A percentile compares a stretch with the other conserved stretches of the same genome.
Evolutionary conservation across 2,888 invertebrate genomes (phyloP).

Genomic region (Tipula confusa): DNA sequence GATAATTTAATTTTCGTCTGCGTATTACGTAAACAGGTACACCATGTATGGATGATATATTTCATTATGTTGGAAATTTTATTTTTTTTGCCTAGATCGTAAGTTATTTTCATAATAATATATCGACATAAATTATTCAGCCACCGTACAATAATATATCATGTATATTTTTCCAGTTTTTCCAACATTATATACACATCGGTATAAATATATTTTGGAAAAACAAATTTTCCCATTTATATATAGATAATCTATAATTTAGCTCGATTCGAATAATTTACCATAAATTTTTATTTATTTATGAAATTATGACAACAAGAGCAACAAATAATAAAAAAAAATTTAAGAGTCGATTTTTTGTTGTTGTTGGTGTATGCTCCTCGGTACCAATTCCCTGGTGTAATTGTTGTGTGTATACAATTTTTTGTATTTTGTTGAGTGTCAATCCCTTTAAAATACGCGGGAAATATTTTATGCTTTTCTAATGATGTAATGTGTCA

Average conservation of each 20-base stretch:
- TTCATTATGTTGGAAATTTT: not conserved
- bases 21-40: not conserved
- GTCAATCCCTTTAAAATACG: not conserved
- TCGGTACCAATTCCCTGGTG: not conserved
- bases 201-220: too few species aligned
- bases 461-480: not conserved
- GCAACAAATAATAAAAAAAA: not conserved
- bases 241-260: conserved; percentile 14
- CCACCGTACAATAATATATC: not conserved
- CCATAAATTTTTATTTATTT: conserved; percentile 9
- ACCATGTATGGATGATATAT: not conserved
- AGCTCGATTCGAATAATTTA: not conserved
- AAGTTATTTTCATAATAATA: not conserved
- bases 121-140: conserved; percentile 3
- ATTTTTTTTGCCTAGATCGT: not conserved
- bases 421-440: not conserved
- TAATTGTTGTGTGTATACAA: not conserved
- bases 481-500: not conserved
- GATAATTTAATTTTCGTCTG: not conserved
- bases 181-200: not conserved
- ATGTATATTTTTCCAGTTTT: not conserved
- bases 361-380: not conserved
- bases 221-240: not conserved
- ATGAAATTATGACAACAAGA: not conserved
- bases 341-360: not conserved